A percentile compares a stretch with the other conserved stretches of the same genome.
phyloP scores from a whole-genome alignment of 1,140 invertebrate species.

The Drosophila leontia region DNA sequence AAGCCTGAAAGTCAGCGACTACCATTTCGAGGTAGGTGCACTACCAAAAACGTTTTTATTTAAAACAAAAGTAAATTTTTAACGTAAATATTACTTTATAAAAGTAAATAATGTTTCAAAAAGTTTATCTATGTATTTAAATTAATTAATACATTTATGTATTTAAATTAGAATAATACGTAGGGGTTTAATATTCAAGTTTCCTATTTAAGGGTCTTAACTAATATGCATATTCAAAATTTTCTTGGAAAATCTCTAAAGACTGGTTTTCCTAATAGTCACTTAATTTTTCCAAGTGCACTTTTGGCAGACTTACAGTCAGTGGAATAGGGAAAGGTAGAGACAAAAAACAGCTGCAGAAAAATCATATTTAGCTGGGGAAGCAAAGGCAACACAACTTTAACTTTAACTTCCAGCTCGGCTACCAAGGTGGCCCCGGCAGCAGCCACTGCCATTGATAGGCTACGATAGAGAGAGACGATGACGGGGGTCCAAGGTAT shows the following conservation, averaged over 20 bases:
- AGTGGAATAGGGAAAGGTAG: conserved; percentile 42
- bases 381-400: conserved; percentile 35
- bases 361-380: conserved; percentile 74
- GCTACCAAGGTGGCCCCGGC: conserved; percentile 46
- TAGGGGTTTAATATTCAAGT: background rate
- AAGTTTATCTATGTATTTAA: rapidly evolving
- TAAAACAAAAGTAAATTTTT: background rate
- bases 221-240: too few relatives aligned
- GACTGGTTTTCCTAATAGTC: too few relatives aligned
- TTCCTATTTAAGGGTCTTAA: too few relatives aligned
- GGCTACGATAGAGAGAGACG: conserved; percentile 54
- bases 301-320: conserved; percentile 26
- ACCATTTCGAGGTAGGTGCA: conserved; percentile 27
- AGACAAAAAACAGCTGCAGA: conserved; percentile 73
- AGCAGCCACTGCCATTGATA: conserved; percentile 58
- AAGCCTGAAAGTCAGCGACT: conserved; percentile 8
- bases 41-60: background rate
- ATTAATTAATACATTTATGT: too few relatives aligned
- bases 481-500: conserved; percentile 33
- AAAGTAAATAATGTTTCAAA: too few relatives aligned
- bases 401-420: conserved; percentile 31
- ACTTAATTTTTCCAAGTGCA: background rate
- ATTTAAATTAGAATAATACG: too few relatives aligned
- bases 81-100: background rate
- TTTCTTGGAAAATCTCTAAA: too few relatives aligned